Evolutionary conservation across 30 jellyfish, hydroid and myxozoan species (phyloP).

Genomic region (Pseudorhiza aurosa): DNA sequence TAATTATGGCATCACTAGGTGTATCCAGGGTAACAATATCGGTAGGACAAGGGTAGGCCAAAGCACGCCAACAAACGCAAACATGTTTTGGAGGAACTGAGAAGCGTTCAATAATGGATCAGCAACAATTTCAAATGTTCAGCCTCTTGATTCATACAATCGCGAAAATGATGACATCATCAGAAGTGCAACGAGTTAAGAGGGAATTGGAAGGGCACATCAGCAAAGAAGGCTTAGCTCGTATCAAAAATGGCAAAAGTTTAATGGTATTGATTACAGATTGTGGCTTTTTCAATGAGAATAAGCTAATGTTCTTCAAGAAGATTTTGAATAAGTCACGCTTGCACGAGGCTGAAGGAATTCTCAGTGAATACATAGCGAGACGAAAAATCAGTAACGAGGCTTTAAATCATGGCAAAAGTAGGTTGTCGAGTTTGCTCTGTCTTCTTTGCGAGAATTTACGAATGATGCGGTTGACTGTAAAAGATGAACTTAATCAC

Average conservation of each 20-base stretch:
- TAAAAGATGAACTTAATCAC: too few relatives aligned
- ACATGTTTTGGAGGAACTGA: too few relatives aligned
- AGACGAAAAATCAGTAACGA: neutral
- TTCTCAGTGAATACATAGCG: slow-evolving; percentile 43
- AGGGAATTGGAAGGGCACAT: slow-evolving; percentile 59
- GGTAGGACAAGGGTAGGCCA: neutral
- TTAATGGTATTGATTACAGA: slow-evolving; percentile 15
- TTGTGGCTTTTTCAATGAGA: slow-evolving; percentile 25
- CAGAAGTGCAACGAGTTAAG: slow-evolving; percentile 42
- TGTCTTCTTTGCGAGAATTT: neutral
- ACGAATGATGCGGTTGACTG: too few relatives aligned
- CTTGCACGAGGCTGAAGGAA: slow-evolving; percentile 14
- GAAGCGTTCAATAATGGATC: slow-evolving; percentile 28
- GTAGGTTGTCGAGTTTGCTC: neutral
- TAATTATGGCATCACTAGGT: slow-evolving; percentile 32
- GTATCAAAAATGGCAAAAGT: slow-evolving; percentile 40
- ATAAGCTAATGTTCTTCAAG: slow-evolving; percentile 31
- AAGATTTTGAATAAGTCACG: slow-evolving; percentile 26
- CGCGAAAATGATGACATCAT: slow-evolving; percentile 30
- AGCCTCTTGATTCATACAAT: slow-evolving; percentile 19
- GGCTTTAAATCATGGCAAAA: neutral
- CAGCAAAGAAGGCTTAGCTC: slow-evolving; percentile 41
- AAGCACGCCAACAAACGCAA: neutral
- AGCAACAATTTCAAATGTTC: neutral
- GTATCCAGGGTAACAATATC: slow-evolving; percentile 19